phyloP scores from a whole-genome alignment of 2,113 vertebrate genomes.

The Plecotus auritus region DNA sequence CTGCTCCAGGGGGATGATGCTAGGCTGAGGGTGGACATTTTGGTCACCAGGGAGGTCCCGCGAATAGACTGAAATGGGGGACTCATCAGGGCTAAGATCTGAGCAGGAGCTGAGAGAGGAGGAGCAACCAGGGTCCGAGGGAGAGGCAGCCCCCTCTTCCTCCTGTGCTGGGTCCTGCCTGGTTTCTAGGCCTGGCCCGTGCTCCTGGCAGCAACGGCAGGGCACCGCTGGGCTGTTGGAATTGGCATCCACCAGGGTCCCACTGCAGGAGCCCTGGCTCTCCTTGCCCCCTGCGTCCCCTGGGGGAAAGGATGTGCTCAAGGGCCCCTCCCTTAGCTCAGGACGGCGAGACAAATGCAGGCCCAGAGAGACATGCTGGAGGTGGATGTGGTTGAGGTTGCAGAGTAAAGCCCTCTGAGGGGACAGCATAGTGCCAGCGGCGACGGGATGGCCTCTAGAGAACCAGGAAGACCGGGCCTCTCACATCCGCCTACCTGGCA shows the following conservation, averaged over 20 bases:
- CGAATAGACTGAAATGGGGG: slow-evolving; percentile 85
- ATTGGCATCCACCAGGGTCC: slow-evolving; percentile 88
- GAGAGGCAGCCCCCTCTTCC: slow-evolving; percentile 87
- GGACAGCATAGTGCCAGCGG: slow-evolving; percentile 77
- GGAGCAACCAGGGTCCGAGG: slow-evolving; percentile 87
- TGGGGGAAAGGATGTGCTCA: slow-evolving; percentile 67
- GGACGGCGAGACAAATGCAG: slow-evolving; percentile 81
- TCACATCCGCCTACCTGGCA: slow-evolving; percentile 53
- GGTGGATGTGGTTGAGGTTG: slow-evolving; percentile 86
- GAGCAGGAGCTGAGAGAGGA: slow-evolving; percentile 96
- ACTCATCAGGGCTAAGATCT: slow-evolving; percentile 91
- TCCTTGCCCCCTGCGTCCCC: slow-evolving; percentile 63
- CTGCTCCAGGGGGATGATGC: slow-evolving; percentile 50
- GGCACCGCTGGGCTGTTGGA: slow-evolving; percentile 92
- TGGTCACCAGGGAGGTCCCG: slow-evolving; percentile 75
- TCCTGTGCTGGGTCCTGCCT: slow-evolving; percentile 68
- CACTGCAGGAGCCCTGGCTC: slow-evolving; percentile 54
- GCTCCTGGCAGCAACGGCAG: slow-evolving; percentile 90
- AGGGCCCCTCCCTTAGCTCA: slow-evolving; percentile 76
- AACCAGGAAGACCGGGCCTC: not conserved
- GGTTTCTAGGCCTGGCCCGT: slow-evolving; percentile 77
- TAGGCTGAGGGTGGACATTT: slow-evolving; percentile 68
- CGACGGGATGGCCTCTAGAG: not conserved
- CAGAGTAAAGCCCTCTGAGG: slow-evolving; percentile 82
- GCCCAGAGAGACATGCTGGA: slow-evolving; percentile 85